Evolutionary conservation across 2,888 invertebrate genomes (phyloP).

Genomic region (Drosophila barbarae): DNA sequence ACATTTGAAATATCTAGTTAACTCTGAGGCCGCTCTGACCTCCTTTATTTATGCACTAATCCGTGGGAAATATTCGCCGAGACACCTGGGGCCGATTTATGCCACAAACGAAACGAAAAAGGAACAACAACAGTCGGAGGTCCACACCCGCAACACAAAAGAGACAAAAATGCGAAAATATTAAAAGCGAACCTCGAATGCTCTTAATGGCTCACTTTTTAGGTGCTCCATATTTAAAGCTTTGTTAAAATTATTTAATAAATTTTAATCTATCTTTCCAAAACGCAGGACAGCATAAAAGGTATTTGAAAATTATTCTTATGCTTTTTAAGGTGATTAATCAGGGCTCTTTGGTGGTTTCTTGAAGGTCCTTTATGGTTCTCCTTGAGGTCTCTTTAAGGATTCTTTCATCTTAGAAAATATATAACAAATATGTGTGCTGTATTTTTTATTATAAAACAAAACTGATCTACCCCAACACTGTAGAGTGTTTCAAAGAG

Average conservation of each 20-base stretch:
- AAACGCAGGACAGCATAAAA: neutral
- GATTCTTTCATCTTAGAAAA: neutral
- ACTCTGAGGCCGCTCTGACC: constrained; percentile 55
- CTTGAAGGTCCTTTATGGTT: neutral
- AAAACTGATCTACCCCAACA: neutral
- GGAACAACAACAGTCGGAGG: constrained; percentile 28
- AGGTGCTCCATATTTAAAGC: neutral
- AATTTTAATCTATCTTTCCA: neutral
- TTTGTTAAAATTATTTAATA: neutral
- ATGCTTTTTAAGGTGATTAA: too few species aligned
- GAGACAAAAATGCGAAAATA: constrained; percentile 7
- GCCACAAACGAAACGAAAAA: constrained; percentile 58
- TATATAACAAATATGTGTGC: neutral
- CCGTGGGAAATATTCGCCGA: constrained; percentile 68
- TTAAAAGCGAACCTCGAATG: constrained; percentile 5
- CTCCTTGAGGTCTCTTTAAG: neutral
- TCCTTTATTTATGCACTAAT: constrained; percentile 74
- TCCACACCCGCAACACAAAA: constrained; percentile 59
- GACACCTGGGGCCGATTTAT: constrained; percentile 72
- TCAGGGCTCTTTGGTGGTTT: too few species aligned
- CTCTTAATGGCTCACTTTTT: constrained; percentile 1
- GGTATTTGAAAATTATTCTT: too few species aligned
- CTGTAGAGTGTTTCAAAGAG: constrained; percentile 26
- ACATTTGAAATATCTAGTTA: constrained; percentile 65
- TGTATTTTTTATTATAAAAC: neutral